Conservation (phyloP, 2,797 vertebrate genomes). For the Lithobates sylvaticus region DNA sequence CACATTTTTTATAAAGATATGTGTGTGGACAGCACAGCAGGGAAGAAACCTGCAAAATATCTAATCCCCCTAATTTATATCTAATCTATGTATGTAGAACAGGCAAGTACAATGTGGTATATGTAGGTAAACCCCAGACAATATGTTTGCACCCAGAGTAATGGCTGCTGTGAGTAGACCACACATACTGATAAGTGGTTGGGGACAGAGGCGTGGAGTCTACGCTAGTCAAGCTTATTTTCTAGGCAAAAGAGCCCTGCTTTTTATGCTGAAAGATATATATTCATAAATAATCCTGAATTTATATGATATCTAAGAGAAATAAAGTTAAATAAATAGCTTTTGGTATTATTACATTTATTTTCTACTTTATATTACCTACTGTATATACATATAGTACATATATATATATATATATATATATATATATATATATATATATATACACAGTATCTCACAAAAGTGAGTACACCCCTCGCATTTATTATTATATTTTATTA, state of each 20-base stretch:
- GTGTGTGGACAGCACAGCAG: background rate
- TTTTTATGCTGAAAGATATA: slow-evolving; percentile 4
- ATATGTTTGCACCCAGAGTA: slow-evolving; percentile 22
- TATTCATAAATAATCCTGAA: slow-evolving; percentile 11
- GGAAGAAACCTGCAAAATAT: slow-evolving; percentile 32
- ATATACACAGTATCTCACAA: too few species aligned
- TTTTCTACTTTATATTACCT: too few species aligned
- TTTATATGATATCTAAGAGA: background rate
- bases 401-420: too few species aligned
- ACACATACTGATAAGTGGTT: slow-evolving; percentile 34
- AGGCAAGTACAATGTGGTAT: slow-evolving; percentile 14
- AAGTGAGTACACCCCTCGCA: too few species aligned
- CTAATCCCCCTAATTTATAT: slow-evolving; percentile 56
- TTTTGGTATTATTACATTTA: background rate
- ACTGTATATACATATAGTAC: too few species aligned
- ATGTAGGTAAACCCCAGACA: slow-evolving; percentile 35
- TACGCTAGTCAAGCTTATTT: slow-evolving; percentile 35
- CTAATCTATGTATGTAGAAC: slow-evolving; percentile 53
- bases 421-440: too few species aligned
- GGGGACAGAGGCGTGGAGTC: slow-evolving; percentile 22
- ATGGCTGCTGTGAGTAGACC: slow-evolving; percentile 44
- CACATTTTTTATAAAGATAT: slow-evolving; percentile 23
- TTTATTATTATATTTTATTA: too few species aligned
- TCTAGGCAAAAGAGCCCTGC: slow-evolving; percentile 9
- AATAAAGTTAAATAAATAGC: slow-evolving; percentile 4